Conservation (phyloP, 1,140 invertebrate genomes). For the Macrobrachium nipponense region DNA sequence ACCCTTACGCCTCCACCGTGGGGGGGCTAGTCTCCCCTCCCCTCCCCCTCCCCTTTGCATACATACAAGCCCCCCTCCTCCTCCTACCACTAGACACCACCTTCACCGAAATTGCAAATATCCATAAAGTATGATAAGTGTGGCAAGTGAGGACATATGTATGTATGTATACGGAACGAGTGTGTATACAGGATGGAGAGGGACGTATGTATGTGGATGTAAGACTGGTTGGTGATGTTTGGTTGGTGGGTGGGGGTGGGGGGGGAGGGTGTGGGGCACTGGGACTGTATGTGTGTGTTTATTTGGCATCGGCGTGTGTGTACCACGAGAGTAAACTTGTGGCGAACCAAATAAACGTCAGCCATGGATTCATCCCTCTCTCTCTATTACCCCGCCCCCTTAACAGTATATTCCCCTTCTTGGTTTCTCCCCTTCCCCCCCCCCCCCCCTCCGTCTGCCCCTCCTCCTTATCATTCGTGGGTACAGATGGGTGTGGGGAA, state of each 20-base stretch:
- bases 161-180: background rate
- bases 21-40: background rate
- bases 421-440: too few species aligned
- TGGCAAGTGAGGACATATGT: background rate
- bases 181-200: background rate
- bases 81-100: background rate
- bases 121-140: background rate
- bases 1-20: background rate
- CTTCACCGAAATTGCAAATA: conserved; percentile 3
- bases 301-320: conserved; percentile 30
- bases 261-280: background rate
- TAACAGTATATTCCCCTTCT: too few species aligned
- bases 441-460: too few species aligned
- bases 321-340: conserved; percentile 10
- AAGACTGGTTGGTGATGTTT: too few species aligned
- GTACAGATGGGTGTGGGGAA: too few species aligned
- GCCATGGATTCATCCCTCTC: background rate
- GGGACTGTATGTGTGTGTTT: conserved; percentile 5
- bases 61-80: background rate
- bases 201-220: too few species aligned
- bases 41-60: background rate
- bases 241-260: background rate
- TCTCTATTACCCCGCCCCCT: too few species aligned
- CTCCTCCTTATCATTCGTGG: too few species aligned
- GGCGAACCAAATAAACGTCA: conserved; percentile 11